These are phyloP conservation scores for Pardosa pseudoannulata DNA, from an alignment of 2,888 invertebrate genomes.

Conservation along the genomic window DNA sequence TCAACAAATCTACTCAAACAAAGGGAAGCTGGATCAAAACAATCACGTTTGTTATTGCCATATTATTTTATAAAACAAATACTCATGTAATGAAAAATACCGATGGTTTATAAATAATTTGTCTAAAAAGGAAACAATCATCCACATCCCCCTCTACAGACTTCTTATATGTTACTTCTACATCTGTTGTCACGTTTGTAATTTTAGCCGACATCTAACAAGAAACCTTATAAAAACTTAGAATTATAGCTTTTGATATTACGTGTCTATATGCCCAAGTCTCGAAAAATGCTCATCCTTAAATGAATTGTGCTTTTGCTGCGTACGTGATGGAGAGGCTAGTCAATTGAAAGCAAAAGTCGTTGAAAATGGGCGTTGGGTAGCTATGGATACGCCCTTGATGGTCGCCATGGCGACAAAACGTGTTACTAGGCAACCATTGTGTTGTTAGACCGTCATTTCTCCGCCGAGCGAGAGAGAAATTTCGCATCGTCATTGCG, in stretches of 20 bases:
- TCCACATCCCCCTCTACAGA: neutral
- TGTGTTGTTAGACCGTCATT: conserved; percentile 63
- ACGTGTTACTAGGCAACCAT: conserved; percentile 48
- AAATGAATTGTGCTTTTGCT: conserved; percentile 5
- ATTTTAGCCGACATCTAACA: neutral
- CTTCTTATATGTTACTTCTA: neutral
- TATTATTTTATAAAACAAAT: too few species aligned
- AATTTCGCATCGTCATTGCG: conserved; percentile 54
- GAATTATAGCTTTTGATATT: neutral
- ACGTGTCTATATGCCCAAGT: neutral
- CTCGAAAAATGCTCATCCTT: conserved; percentile 17
- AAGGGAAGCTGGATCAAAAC: too few species aligned
- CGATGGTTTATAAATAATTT: too few species aligned
- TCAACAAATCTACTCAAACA: too few species aligned
- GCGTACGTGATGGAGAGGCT: neutral
- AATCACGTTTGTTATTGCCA: too few species aligned
- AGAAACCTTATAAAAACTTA: conserved; percentile 17
- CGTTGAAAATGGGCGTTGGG: conserved; percentile 47
- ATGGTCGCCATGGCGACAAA: conserved; percentile 36
- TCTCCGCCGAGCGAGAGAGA: conserved; percentile 42
- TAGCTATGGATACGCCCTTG: conserved; percentile 56
- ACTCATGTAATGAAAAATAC: too few species aligned
- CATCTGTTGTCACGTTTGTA: neutral
- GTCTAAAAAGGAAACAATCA: too few species aligned
- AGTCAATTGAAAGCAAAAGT: conserved; percentile 25